Evolutionary conservation across 1,140 invertebrate species (phyloP).

Genomic region (Zaprionus ornatus): DNA sequence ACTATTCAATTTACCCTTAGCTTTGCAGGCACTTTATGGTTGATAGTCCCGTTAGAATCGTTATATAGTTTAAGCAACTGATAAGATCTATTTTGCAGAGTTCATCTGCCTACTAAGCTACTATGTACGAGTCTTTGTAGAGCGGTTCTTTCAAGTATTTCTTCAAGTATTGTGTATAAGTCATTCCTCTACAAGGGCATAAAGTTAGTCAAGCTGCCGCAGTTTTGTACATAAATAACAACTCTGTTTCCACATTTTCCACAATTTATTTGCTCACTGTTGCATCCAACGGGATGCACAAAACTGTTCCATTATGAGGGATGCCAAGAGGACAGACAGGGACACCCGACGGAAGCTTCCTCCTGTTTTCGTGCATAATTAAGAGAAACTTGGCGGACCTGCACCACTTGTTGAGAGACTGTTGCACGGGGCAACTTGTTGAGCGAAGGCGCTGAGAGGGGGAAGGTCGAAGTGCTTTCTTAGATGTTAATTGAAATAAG

Average conservation of each 20-base stretch:
- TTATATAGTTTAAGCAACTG: not conserved
- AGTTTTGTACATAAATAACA: not conserved
- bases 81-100: not conserved
- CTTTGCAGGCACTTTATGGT: not conserved
- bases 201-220: not conserved
- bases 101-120: not conserved
- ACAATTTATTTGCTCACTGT: conserved; percentile 63
- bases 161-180: not conserved
- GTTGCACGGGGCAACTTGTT: conserved; percentile 51
- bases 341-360: conserved; percentile 37
- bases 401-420: conserved; percentile 48
- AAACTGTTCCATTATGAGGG: conserved; percentile 35
- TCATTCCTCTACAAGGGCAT: not conserved
- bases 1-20: not conserved
- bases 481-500: conserved; percentile 45
- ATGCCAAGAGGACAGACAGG: conserved; percentile 48
- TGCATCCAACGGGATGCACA: conserved; percentile 18
- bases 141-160: not conserved
- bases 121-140: not conserved
- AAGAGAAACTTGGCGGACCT: conserved; percentile 58
- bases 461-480: not conserved
- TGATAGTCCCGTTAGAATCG: not conserved
- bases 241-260: conserved; percentile 52
- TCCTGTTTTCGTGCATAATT: conserved; percentile 62
- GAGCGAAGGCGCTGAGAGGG: conserved; percentile 3